Percentiles rank a stretch among this genome's conserved stretches.
Evolutionary conservation across 2,113 vertebrate genomes (phyloP).

Genomic region (Epinephelus moara): DNA sequence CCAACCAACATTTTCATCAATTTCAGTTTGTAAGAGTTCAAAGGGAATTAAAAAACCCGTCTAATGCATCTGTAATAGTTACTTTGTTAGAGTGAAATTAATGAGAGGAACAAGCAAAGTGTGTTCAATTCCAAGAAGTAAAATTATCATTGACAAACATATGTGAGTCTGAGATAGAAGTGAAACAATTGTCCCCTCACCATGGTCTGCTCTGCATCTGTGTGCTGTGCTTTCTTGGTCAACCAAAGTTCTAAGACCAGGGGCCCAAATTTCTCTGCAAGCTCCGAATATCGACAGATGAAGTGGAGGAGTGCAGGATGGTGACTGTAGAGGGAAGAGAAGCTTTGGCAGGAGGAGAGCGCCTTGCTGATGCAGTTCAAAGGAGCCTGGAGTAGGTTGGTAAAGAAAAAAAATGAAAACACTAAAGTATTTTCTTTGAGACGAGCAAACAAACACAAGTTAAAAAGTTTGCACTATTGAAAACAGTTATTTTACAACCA

Average conservation of each 20-base stretch:
- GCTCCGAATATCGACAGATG: constrained; percentile 87
- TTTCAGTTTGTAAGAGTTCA: constrained; percentile 1
- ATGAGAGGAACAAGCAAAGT: neutral
- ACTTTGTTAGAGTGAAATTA: neutral
- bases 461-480: neutral
- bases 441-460: constrained; percentile 1
- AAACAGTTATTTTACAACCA: neutral
- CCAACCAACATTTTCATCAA: constrained; percentile 5
- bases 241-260: constrained; percentile 89
- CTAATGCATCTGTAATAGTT: neutral
- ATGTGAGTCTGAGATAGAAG: neutral
- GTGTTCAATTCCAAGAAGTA: neutral
- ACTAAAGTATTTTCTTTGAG: constrained; percentile 15
- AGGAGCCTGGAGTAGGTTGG: constrained; percentile 75
- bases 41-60: constrained; percentile 3
- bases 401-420: constrained; percentile 22
- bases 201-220: constrained; percentile 6
- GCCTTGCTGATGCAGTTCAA: constrained; percentile 86
- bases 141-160: neutral
- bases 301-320: constrained; percentile 89
- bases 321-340: constrained; percentile 87
- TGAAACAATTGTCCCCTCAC: constrained; percentile 21
- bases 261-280: constrained; percentile 89
- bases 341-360: constrained; percentile 79
- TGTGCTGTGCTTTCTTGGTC: constrained; percentile 69